Evolutionary conservation across 2,888 invertebrate species (phyloP).

Genomic region (Ectemnius continuus): DNA sequence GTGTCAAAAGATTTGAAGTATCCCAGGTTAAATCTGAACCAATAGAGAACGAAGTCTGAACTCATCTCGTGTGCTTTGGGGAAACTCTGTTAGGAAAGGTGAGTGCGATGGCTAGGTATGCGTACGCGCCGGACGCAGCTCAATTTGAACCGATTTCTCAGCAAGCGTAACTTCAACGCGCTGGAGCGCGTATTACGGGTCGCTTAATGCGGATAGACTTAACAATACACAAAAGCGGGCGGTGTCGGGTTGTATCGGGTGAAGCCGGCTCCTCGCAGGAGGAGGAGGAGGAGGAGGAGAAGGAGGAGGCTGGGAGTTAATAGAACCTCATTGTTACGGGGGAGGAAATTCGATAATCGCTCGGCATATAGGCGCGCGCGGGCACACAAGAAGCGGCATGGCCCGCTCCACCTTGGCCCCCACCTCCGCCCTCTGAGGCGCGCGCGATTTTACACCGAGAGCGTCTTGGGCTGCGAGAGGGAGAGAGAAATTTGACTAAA

Average conservation of each 20-base stretch:
- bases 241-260: slow-evolving; percentile 66
- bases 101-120: no score
- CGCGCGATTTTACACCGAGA: no score
- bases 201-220: slow-evolving; percentile 76
- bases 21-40: no score
- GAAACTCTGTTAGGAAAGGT: no score
- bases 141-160: slow-evolving; percentile 74
- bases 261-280: slow-evolving; percentile 51
- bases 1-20: no score
- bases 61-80: no score
- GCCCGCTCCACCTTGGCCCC: slow-evolving; percentile 14
- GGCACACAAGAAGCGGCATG: slow-evolving; percentile 36
- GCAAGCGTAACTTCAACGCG: slow-evolving; percentile 68
- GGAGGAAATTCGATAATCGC: slow-evolving; percentile 78
- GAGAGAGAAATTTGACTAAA: slow-evolving; percentile 78
- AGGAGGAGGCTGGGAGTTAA: slow-evolving; percentile 74
- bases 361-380: slow-evolving; percentile 73
- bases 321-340: slow-evolving; percentile 78
- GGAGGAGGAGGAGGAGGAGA: no score
- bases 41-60: no score
- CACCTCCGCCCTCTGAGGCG: neutral
- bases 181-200: slow-evolving; percentile 69
- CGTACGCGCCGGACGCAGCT: slow-evolving; percentile 57
- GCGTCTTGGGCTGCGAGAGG: no score
- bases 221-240: slow-evolving; percentile 75